A percentile compares a stretch with the other conserved stretches of the same genome.
Evolutionary conservation across 2,888 invertebrate genomes (phyloP).

Genomic region (Stictocephala bisonia): DNA sequence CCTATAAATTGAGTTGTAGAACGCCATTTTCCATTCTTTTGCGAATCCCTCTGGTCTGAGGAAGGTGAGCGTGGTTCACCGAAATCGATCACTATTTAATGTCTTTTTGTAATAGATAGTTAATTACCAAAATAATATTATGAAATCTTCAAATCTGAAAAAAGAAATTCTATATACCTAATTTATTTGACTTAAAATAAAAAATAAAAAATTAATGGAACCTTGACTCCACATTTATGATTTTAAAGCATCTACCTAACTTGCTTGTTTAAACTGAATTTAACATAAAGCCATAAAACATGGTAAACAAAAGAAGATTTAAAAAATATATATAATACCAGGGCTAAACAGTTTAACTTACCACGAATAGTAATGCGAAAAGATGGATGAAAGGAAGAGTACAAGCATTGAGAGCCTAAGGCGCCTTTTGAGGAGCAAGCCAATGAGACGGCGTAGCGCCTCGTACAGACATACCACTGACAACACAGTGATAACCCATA

Average conservation of each 20-base stretch:
- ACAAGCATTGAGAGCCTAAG: conserved; percentile 72
- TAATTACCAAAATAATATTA: too few species aligned
- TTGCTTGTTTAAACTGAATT: background rate
- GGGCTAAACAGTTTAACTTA: too few species aligned
- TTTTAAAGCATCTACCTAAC: too few species aligned
- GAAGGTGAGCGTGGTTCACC: too few species aligned
- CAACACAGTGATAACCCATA: conserved; percentile 72
- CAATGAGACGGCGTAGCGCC: conserved; percentile 69
- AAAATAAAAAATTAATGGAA: too few species aligned
- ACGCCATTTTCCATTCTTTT: too few species aligned
- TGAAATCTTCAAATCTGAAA: background rate
- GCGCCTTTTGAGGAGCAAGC: conserved; percentile 67
- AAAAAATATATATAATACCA: background rate
- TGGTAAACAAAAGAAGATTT: background rate
- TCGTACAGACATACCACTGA: conserved; percentile 73
- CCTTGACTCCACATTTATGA: too few species aligned
- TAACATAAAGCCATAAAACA: background rate
- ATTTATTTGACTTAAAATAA: too few species aligned
- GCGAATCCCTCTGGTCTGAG: too few species aligned
- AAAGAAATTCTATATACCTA: background rate
- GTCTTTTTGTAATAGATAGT: too few species aligned
- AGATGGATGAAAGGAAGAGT: conserved; percentile 72
- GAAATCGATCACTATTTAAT: too few species aligned
- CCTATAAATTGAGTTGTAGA: too few species aligned
- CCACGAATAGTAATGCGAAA: conserved; percentile 77